Conservation (phyloP, 2,888 invertebrate species). For the Phaedon cochleariae region DNA sequence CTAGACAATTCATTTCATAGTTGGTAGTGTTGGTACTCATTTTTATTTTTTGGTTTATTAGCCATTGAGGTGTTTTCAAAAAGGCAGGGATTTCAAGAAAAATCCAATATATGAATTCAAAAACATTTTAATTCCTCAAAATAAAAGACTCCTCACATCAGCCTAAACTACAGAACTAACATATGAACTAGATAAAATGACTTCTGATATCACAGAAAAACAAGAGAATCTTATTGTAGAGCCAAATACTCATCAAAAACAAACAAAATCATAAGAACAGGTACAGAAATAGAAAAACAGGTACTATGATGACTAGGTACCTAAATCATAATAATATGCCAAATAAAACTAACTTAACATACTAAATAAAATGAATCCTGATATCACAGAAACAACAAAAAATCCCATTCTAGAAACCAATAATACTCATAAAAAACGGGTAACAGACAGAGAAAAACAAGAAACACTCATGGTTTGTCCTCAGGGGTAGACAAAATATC, state of each 20-base stretch:
- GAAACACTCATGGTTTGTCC: not conserved
- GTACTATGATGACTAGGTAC: too few species aligned
- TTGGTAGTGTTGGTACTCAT: too few species aligned
- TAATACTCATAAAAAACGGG: not conserved
- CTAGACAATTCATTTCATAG: too few species aligned
- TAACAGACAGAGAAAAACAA: not conserved
- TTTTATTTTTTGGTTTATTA: too few species aligned
- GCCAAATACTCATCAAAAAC: not conserved
- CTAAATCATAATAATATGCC: too few species aligned
- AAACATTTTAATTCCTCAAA: not conserved
- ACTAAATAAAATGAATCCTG: not conserved
- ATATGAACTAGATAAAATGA: not conserved
- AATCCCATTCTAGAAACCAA: not conserved
- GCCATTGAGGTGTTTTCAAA: too few species aligned
- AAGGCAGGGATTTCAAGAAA: not conserved
- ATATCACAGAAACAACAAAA: not conserved
- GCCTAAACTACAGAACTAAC: not conserved
- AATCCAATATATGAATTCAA: not conserved
- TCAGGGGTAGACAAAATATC: not conserved
- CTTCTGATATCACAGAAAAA: not conserved
- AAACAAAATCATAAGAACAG: not conserved
- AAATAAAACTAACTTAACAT: too few species aligned
- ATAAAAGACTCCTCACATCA: not conserved
- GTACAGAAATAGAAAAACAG: too few species aligned
- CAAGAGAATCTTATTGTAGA: too few species aligned